Evolutionary conservation across 2,797 vertebrate genomes (phyloP).

Genomic region (Phataginus tetradactyla): DNA sequence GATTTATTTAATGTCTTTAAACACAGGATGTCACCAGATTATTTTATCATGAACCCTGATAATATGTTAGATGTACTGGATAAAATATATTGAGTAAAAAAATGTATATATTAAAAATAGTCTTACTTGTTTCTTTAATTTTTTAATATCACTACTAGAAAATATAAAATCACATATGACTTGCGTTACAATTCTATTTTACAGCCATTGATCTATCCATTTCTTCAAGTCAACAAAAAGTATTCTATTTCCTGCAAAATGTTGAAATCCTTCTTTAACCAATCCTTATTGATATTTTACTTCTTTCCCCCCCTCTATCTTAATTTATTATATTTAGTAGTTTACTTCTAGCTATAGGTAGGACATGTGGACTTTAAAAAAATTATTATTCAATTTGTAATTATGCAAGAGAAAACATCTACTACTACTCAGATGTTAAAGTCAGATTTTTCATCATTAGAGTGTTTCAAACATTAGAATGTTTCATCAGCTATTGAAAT

Average conservation of each 20-base stretch:
- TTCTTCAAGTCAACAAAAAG: background rate
- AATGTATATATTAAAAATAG: background rate
- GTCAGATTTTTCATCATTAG: background rate
- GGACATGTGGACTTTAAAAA: background rate
- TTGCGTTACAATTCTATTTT: background rate
- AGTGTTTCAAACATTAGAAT: background rate
- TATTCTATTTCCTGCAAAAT: background rate
- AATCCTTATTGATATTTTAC: background rate
- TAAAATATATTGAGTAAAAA: background rate
- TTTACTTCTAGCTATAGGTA: background rate
- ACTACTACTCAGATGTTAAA: background rate
- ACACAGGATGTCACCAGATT: background rate
- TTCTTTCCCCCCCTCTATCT: background rate
- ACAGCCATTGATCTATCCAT: background rate
- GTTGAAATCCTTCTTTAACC: background rate
- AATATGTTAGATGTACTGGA: background rate
- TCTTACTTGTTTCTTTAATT: conserved; percentile 8
- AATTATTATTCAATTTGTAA: background rate
- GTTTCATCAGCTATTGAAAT: conserved; percentile 2
- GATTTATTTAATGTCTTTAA: conserved; percentile 6
- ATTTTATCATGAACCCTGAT: background rate
- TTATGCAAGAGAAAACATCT: background rate
- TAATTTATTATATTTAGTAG: conserved; percentile 20
- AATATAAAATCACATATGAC: conserved; percentile 27
- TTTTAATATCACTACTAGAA: conserved; percentile 32